Percentiles rank a stretch among this genome's conserved stretches.
Evolutionary conservation across 2,888 invertebrate species (phyloP).

Genomic region (Eucera pruinosa): DNA sequence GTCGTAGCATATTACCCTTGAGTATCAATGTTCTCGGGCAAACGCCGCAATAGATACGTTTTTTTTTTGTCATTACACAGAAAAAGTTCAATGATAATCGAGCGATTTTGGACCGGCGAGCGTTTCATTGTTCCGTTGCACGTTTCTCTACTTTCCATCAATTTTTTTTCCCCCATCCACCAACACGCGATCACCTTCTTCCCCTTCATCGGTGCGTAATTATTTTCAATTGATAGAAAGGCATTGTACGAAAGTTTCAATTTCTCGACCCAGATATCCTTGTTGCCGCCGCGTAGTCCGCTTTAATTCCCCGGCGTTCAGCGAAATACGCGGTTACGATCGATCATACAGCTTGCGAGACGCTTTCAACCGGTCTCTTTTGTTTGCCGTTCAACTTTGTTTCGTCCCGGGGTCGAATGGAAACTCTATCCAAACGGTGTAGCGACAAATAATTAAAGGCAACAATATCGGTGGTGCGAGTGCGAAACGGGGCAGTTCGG

Average conservation of each 20-base stretch:
- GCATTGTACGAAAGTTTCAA: neutral
- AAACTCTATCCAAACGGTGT: neutral
- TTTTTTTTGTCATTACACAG: too few species aligned
- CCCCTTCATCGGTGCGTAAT: too few species aligned
- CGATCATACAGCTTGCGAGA: slow-evolving; percentile 17
- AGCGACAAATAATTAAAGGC: slow-evolving; percentile 28
- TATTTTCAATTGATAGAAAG: neutral
- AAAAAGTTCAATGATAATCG: too few species aligned
- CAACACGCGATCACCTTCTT: too few species aligned
- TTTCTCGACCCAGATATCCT: slow-evolving; percentile 23
- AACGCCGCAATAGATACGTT: too few species aligned
- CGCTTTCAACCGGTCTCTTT: slow-evolving; percentile 29
- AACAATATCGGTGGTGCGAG: neutral
- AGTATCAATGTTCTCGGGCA: too few species aligned
- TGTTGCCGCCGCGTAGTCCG: neutral
- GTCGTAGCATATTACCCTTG: too few species aligned
- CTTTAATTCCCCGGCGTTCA: slow-evolving; percentile 8
- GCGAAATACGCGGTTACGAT: slow-evolving; percentile 33
- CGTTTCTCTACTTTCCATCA: too few species aligned
- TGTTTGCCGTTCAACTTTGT: slow-evolving; percentile 27
- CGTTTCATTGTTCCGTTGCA: too few species aligned
- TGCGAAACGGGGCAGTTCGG: neutral
- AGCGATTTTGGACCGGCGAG: too few species aligned
- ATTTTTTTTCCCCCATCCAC: too few species aligned
- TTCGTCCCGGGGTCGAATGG: neutral